A percentile compares a stretch with the other conserved stretches of the same genome.
Conservation (phyloP, 1,140 invertebrate genomes). For the Trigoniulus corallinus region DNA sequence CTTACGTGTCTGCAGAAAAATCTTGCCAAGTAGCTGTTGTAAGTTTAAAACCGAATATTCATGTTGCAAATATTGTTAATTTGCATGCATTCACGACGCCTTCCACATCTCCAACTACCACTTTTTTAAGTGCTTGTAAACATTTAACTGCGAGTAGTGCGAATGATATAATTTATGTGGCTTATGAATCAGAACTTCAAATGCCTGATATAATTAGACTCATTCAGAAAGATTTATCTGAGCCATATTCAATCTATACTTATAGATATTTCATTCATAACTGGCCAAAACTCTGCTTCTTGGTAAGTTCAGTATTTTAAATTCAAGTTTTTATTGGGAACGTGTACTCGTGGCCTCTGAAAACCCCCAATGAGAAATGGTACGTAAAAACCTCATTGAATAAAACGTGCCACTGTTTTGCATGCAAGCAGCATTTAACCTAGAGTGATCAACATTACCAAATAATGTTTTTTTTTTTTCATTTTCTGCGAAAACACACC, state of each 20-base stretch:
- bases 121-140: background rate
- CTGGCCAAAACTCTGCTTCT: constrained; percentile 96
- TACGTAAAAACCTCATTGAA: no score
- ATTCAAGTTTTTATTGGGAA: no score
- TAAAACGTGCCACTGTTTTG: no score
- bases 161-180: constrained; percentile 40
- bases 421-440: no score
- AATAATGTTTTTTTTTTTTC: no score
- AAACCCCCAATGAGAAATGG: no score
- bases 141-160: background rate
- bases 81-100: background rate
- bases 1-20: background rate
- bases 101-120: background rate
- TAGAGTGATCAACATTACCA: no score
- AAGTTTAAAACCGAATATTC: background rate
- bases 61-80: background rate
- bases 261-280: constrained; percentile 99
- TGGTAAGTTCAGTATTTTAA: no score
- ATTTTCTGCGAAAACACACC: no score
- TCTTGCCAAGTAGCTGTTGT: background rate
- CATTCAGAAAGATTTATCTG: constrained; percentile 96
- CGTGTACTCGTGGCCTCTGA: no score
- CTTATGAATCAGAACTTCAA: constrained; percentile 73
- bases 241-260: constrained; percentile 99
- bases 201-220: constrained; percentile 95